Conservation (phyloP, 1,140 invertebrate genomes). For the Diachasmimorpha longicaudata region DNA sequence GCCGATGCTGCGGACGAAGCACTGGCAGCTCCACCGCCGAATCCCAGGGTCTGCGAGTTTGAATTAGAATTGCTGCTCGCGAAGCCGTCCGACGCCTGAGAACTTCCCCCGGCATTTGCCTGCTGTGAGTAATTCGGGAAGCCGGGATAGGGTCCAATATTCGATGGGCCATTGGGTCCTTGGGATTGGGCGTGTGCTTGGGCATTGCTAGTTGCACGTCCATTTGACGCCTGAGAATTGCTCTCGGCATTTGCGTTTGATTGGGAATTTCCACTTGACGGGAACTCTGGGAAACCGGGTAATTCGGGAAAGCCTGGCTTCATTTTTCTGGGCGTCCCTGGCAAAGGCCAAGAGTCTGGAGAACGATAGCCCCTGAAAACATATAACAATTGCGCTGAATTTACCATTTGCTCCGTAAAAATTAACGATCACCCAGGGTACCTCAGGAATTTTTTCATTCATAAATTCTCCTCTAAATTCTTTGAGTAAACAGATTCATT, state of each 20-base stretch:
- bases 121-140: too few relatives aligned
- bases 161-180: too few relatives aligned
- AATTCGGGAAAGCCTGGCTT: neutral
- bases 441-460: too few relatives aligned
- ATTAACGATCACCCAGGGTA: too few relatives aligned
- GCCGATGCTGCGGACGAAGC: conserved; percentile 29
- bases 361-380: neutral
- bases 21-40: conserved; percentile 14
- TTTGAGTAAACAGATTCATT: neutral
- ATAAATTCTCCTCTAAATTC: too few relatives aligned
- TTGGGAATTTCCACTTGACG: too few relatives aligned
- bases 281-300: neutral
- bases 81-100: neutral
- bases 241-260: too few relatives aligned
- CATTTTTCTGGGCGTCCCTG: neutral
- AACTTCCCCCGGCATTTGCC: neutral
- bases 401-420: neutral
- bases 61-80: neutral
- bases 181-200: too few relatives aligned
- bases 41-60: neutral
- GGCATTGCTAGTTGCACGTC: too few relatives aligned
- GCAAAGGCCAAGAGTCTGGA: neutral
- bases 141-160: too few relatives aligned
- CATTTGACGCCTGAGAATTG: too few relatives aligned
- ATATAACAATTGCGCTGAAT: neutral